Base-by-base conservation (phyloP, 1,140 invertebrate species). In the Fopius arisanus region DNA sequence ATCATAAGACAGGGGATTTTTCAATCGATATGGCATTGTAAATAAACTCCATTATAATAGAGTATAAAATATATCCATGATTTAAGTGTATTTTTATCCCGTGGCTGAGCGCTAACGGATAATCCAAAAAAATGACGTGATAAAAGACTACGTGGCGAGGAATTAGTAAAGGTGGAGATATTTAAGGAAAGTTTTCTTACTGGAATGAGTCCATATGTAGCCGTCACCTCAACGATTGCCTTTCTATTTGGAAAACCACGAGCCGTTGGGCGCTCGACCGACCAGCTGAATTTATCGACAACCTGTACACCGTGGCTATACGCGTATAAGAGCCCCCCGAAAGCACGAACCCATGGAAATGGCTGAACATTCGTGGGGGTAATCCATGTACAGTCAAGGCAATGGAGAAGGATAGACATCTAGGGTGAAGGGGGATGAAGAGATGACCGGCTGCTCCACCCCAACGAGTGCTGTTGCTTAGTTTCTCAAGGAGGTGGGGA, bases 281-380 rank as follows among this genome's bases (percentile, higher is more conserved):
- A 48, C 80, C 80, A 67, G 54, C 63, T 84, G 80, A 84, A 85
- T 86, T 87, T 87, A 87, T 87, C 83, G 85, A 86, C 86, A 87
- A 86, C 83, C 83, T 86, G 85, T 86, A 81, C 54, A 59, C 54
- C 23, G 54, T 59, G 10, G 54, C 19, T 19, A n/a, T 62, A 26
- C 65, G 51, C 66, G 28, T 33, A 26, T 67, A 69, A 62, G 59
- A 66, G 62, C 63, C 65, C 21, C 28, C 28, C 28, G n/a, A 48
- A 37, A 63, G 31, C 67, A 63, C 48, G 21, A 65, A 12, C 65
- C 51, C 14, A 28, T 68, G 54, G 48, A 59, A 68, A 67, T 59
- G 66, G 37, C n/a, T 78, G 78, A 81, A 76, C 75, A 66, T 67
- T 68, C 77, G 67, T 65, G 68, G 75, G 51, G 67, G 75, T 75